Evolutionary conservation across 2,113 vertebrate genomes (phyloP).

Genomic region (Elgaria multicarinata): DNA sequence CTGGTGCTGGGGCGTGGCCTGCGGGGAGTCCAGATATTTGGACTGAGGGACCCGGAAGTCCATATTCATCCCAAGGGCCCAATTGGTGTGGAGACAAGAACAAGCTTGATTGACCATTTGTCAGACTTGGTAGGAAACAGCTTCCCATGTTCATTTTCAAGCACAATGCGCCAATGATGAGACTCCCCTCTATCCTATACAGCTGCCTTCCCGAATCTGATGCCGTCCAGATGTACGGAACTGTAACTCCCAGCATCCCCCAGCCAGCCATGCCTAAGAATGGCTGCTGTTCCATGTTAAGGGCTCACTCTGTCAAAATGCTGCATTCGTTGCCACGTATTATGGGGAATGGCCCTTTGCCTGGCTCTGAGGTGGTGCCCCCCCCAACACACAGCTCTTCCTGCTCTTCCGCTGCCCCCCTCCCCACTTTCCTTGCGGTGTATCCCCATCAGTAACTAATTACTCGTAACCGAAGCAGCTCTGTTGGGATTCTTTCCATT

Average conservation of each 20-base stretch:
- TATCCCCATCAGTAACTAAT: conserved; percentile 14
- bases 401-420: neutral
- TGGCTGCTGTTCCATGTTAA: neutral
- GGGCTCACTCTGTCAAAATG: neutral
- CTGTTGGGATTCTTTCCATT: conserved; percentile 1
- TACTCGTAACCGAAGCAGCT: conserved; percentile 9
- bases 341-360: neutral
- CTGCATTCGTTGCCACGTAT: neutral
- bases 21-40: too few species aligned
- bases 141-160: neutral
- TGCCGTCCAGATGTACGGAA: too few species aligned
- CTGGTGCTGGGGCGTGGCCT: too few species aligned
- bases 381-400: neutral
- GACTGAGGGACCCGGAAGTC: too few species aligned
- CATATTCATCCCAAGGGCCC: too few species aligned
- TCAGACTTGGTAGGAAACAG: too few species aligned
- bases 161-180: neutral
- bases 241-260: neutral
- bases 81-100: too few species aligned
- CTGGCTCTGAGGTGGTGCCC: neutral
- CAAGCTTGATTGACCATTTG: too few species aligned
- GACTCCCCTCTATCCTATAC: too few species aligned
- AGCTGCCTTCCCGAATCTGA: too few species aligned
- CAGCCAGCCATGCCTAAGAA: neutral
- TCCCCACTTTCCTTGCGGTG: neutral